phyloP scores from a whole-genome alignment of 2,888 invertebrate genomes.

The Micropterix aruncella region DNA sequence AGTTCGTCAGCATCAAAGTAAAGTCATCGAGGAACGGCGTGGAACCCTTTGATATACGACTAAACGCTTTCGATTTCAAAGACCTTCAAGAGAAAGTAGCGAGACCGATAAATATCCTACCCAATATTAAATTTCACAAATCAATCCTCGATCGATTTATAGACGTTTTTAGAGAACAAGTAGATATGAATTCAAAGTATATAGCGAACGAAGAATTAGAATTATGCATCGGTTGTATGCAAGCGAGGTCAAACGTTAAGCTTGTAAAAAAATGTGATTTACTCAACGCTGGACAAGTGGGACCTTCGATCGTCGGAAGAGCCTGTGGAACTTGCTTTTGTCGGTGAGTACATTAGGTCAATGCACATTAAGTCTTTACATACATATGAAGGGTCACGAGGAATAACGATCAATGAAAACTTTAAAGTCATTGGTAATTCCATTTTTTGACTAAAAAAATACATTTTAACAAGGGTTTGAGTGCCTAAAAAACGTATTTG shows the following conservation, averaged over 20 bases:
- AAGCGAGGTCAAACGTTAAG: conserved; percentile 63
- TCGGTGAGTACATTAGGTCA: conserved; percentile 16
- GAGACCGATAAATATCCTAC: conserved; percentile 51
- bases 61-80: conserved; percentile 65
- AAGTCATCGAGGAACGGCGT: conserved; percentile 46
- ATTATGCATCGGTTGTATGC: conserved; percentile 82
- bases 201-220: conserved; percentile 50
- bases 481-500: too few species aligned
- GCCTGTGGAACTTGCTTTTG: conserved; percentile 29
- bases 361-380: too few species aligned
- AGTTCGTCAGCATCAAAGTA: conserved; percentile 72
- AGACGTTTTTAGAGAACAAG: conserved; percentile 65
- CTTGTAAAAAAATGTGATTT: conserved; percentile 52
- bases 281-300: conserved; percentile 24
- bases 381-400: too few species aligned
- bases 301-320: conserved; percentile 26
- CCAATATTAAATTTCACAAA: conserved; percentile 59
- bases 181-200: conserved; percentile 53
- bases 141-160: conserved; percentile 74
- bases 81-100: conserved; percentile 58
- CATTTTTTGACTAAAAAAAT: too few species aligned
- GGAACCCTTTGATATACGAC: conserved; percentile 49
- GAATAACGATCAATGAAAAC: too few species aligned
- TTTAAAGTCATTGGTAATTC: too few species aligned
- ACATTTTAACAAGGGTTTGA: too few species aligned